phyloP scores from a whole-genome alignment of 2,797 vertebrate genomes.

The Paedocypris micromegethes region DNA sequence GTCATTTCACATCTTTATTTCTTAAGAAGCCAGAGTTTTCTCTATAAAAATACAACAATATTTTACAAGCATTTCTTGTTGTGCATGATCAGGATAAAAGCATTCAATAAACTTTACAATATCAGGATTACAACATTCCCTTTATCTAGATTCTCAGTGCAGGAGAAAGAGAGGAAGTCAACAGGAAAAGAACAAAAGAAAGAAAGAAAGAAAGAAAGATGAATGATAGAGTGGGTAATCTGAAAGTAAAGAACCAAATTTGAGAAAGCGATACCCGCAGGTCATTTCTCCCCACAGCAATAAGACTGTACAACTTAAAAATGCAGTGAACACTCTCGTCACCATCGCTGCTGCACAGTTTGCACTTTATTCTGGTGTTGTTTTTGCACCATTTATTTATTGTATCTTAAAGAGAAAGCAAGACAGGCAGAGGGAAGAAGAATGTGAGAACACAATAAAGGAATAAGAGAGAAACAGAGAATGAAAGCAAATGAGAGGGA shows the following conservation, averaged over 20 bases:
- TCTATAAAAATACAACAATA: slow-evolving; percentile 74
- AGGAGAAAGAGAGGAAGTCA: slow-evolving; percentile 28
- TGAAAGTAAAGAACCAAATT: slow-evolving; percentile 17
- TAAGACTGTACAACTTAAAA: no score
- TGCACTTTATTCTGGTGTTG: no score
- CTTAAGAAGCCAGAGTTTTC: slow-evolving; percentile 60
- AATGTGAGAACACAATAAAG: no score
- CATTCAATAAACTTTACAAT: slow-evolving; percentile 60
- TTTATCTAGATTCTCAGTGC: slow-evolving; percentile 40
- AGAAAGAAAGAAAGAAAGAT: neutral
- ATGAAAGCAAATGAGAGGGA: no score
- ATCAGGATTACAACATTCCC: slow-evolving; percentile 55
- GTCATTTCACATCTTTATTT: slow-evolving; percentile 55
- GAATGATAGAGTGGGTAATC: slow-evolving; percentile 10
- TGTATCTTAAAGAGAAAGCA: no score
- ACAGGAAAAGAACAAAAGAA: slow-evolving; percentile 34
- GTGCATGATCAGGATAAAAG: slow-evolving; percentile 56
- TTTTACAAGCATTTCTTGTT: slow-evolving; percentile 60
- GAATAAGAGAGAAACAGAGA: no score
- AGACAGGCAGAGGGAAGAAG: no score
- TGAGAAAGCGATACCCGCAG: no score
- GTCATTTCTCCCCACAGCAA: no score
- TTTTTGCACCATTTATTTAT: no score
- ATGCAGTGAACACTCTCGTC: no score
- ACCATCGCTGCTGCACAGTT: no score